These are phyloP conservation scores for Tipula lateralis DNA, from an alignment of 2,888 invertebrate species.

Conservation along the genomic window DNA sequence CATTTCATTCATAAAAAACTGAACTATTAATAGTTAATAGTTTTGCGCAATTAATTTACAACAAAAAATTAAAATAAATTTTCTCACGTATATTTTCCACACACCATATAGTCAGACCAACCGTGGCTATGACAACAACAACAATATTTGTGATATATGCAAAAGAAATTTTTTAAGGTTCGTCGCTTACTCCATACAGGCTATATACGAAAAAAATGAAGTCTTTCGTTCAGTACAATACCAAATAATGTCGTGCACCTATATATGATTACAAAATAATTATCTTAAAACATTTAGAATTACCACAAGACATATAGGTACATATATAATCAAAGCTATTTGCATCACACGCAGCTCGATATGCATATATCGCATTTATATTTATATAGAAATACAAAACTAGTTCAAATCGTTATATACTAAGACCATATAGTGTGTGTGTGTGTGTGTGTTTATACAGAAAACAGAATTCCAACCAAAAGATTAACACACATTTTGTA, in stretches of 20 bases:
- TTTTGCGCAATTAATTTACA: neutral
- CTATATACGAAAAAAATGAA: neutral
- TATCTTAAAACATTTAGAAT: neutral
- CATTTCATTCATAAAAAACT: neutral
- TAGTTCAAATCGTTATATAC: slow-evolving; percentile 14
- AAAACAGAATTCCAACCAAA: slow-evolving; percentile 15
- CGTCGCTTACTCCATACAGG: neutral
- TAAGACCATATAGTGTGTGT: neutral
- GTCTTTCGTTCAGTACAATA: neutral
- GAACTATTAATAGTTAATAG: neutral
- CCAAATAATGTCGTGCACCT: neutral
- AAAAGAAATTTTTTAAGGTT: neutral
- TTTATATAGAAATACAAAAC: neutral
- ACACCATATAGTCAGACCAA: neutral
- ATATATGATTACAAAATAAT: neutral
- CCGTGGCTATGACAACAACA: neutral
- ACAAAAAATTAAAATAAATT: slow-evolving; percentile 2
- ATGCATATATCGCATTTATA: neutral
- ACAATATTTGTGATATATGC: neutral
- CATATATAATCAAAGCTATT: neutral
- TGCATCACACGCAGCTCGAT: neutral
- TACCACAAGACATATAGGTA: neutral
- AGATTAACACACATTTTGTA: slow-evolving; percentile 19
- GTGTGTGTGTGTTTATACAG: too few species aligned
- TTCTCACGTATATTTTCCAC: neutral